These are phyloP conservation scores for Cossypha heuglini DNA, from an alignment of 2,797 vertebrate species.

Conservation along the genomic window DNA sequence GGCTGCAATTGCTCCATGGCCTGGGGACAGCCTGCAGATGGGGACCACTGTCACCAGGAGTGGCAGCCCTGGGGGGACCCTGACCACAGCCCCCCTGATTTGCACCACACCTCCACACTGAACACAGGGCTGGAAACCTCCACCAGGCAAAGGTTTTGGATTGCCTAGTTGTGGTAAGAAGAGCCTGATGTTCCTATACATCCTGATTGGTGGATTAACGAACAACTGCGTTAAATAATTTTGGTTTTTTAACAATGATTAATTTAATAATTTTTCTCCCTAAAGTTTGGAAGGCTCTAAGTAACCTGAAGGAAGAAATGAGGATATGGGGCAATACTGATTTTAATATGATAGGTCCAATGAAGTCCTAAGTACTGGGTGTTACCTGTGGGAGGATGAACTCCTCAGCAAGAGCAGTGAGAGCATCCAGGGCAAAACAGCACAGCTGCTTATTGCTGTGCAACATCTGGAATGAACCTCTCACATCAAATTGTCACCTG, in stretches of 20 bases:
- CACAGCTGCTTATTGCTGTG: background rate
- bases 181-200: background rate
- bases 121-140: background rate
- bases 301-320: background rate
- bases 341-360: background rate
- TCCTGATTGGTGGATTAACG: background rate
- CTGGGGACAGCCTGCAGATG: background rate
- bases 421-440: background rate
- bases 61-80: background rate
- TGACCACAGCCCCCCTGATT: background rate
- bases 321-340: background rate
- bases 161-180: fast-evolving
- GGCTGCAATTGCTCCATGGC: background rate
- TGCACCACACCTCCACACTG: background rate
- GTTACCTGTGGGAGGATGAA: background rate
- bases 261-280: background rate
- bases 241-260: background rate
- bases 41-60: background rate
- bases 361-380: too few relatives aligned
- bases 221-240: background rate
- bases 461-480: background rate
- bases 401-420: background rate
- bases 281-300: background rate
- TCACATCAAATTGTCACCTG: background rate
- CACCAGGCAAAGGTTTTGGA: background rate